Evolutionary conservation across 2,113 vertebrate genomes (phyloP).

Genomic region (Formicarius rufipectus): DNA sequence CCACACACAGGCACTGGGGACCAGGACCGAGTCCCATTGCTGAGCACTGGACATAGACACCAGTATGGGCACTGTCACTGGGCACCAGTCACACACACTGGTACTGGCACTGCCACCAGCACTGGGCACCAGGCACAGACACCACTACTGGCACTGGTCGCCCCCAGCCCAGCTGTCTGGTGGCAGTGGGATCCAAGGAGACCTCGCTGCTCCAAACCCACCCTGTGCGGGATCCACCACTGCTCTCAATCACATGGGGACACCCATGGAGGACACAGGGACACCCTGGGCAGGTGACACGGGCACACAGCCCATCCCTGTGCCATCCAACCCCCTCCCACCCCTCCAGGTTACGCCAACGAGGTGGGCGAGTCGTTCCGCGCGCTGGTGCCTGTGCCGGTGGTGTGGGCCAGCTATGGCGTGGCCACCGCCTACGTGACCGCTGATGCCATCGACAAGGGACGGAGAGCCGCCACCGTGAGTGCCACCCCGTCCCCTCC

Average conservation of each 20-base stretch:
- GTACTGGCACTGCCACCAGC: neutral
- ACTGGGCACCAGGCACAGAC: no score
- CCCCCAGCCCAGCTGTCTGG: fast-evolving
- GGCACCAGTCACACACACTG: neutral
- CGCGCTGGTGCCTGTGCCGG: slow-evolving; percentile 81
- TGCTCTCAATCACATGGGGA: neutral
- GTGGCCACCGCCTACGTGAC: slow-evolving; percentile 89
- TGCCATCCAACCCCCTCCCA: neutral
- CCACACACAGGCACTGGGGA: fast-evolving
- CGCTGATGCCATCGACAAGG: slow-evolving; percentile 92
- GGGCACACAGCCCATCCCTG: fast-evolving
- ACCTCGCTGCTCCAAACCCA: neutral
- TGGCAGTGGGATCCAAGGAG: neutral
- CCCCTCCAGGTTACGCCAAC: slow-evolving; percentile 87
- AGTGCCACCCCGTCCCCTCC: slow-evolving; percentile 38
- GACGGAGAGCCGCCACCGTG: slow-evolving; percentile 85
- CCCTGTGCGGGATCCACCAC: neutral
- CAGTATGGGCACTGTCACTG: neutral
- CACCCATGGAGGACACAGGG: neutral
- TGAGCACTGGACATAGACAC: no score
- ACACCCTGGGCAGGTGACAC: neutral
- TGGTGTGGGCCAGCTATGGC: slow-evolving; percentile 91
- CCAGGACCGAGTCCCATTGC: no score
- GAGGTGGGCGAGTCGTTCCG: slow-evolving; percentile 96
- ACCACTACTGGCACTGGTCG: neutral